Base-by-base conservation (phyloP, 1,140 invertebrate genomes). In the Gonatopus flavifemur region DNA sequence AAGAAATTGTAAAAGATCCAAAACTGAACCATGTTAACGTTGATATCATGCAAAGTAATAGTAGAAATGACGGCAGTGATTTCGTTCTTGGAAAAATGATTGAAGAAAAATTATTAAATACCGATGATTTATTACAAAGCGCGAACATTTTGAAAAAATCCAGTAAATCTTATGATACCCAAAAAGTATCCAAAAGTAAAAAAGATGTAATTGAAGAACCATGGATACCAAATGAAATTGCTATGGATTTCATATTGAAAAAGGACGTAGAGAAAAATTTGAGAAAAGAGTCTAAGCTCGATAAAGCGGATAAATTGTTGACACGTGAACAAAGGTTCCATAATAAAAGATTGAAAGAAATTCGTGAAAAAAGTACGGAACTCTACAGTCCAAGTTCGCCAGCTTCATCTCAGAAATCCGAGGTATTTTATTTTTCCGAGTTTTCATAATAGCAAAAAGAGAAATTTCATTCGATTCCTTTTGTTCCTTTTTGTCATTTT, bases 301-400 rank as follows among this genome's bases (percentile, higher is more conserved):
- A n/a, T n/a, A n/a, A n/a, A n/a, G n/a, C n/a, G n/a, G n/a, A n/a
- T n/a, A n/a, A n/a, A n/a, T n/a, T n/a, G n/a, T n/a, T n/a, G n/a
- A n/a, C n/a, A n/a, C n/a, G n/a, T n/a, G n/a, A n/a, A n/a, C n/a
- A n/a, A n/a, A n/a, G n/a, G n/a, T n/a, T n/a, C n/a, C n/a, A n/a
- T n/a, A n/a, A n/a, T n/a, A n/a, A 51, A 31, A 32, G 47, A 16
- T 37, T 52, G 3, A 47, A 52, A 22, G 21, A 52, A 4, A 52
- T 51, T n/a, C 43, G 24, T 2, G 38, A 59, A 38, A 57, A 60
- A 49, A 55, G 59, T 20, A 35, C 52, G 0, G 57, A 57, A 22
- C 22, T 71, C 0, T 72, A 74, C 21, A 74, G 72, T 57, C 71
- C 71, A 0, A 74, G 70, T 51, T 74, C 72, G 3, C 69, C 72